Evolutionary conservation across 2,113 vertebrate species (phyloP).

Genomic region (Cephalopterus ornatus): DNA sequence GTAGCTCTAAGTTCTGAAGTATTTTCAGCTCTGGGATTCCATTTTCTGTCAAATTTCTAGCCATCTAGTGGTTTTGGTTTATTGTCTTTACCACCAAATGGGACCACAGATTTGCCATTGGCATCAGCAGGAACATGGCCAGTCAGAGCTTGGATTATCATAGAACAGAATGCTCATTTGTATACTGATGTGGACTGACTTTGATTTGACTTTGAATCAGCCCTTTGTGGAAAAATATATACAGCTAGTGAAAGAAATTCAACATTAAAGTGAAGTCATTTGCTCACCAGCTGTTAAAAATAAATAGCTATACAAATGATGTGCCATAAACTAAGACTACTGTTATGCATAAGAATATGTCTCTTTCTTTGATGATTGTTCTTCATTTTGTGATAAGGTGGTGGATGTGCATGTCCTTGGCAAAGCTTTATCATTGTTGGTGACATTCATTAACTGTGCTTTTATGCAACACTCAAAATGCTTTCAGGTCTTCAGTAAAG

Average conservation of each 20-base stretch:
- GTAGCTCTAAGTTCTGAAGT: not conserved
- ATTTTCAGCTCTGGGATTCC: not conserved
- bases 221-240: not conserved
- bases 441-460: not conserved
- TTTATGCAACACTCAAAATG: not conserved
- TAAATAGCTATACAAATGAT: conserved; percentile 31
- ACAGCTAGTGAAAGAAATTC: conserved; percentile 18
- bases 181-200: not conserved
- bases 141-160: not conserved
- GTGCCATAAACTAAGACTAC: conserved; percentile 24
- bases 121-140: not conserved
- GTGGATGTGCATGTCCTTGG: not conserved
- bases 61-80: not conserved
- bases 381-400: not conserved
- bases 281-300: conserved; percentile 52
- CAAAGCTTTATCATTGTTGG: not conserved
- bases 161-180: not conserved
- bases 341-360: not conserved
- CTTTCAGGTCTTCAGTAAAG: not conserved
- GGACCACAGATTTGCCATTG: not conserved
- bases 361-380: not conserved
- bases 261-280: not conserved
- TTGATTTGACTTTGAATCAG: conserved; percentile 24
- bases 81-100: not conserved
- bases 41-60: not conserved